Percentiles rank a stretch among this genome's conserved stretches.
Evolutionary conservation across 1,140 invertebrate genomes (phyloP).

Genomic region (Drosophila seguyi): DNA sequence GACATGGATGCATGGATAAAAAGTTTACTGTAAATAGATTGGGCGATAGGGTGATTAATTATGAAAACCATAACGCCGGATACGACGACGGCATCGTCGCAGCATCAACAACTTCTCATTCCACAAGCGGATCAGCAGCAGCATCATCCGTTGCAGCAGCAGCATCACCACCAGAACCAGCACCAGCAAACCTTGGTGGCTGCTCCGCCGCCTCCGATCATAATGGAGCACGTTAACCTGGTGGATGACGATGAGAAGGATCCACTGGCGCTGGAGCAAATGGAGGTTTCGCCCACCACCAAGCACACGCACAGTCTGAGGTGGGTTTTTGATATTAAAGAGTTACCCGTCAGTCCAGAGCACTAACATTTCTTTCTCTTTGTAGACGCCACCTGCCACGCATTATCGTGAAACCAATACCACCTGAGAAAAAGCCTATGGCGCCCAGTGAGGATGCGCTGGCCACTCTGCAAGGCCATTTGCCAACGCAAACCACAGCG

Average conservation of each 20-base stretch:
- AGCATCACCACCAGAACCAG: slow-evolving; percentile 27
- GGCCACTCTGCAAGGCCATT: slow-evolving; percentile 26
- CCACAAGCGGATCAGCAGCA: slow-evolving; percentile 51
- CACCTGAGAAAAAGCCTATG: slow-evolving; percentile 77
- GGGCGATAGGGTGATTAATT: slow-evolving; percentile 30
- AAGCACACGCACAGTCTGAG: slow-evolving; percentile 83
- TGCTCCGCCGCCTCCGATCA: slow-evolving; percentile 53
- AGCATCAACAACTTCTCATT: slow-evolving; percentile 51
- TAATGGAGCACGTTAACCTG: slow-evolving; percentile 81
- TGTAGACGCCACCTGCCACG: slow-evolving; percentile 81
- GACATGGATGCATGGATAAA: slow-evolving; percentile 51
- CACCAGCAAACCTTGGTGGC: slow-evolving; percentile 43
- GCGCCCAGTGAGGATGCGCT: slow-evolving; percentile 56
- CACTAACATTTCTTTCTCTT: neutral
- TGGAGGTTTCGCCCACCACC: slow-evolving; percentile 50
- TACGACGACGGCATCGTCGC: slow-evolving; percentile 49
- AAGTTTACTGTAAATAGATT: slow-evolving; percentile 50
- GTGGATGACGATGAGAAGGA: slow-evolving; percentile 83
- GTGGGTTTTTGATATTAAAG: slow-evolving; percentile 7
- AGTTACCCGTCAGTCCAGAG: neutral
- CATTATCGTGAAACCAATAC: slow-evolving; percentile 83
- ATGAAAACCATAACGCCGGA: slow-evolving; percentile 80
- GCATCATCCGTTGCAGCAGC: slow-evolving; percentile 30
- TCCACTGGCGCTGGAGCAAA: slow-evolving; percentile 76
- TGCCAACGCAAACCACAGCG: slow-evolving; percentile 17